Base-by-base conservation (phyloP, 1,140 invertebrate species). In the Conus ventricosus region DNA sequence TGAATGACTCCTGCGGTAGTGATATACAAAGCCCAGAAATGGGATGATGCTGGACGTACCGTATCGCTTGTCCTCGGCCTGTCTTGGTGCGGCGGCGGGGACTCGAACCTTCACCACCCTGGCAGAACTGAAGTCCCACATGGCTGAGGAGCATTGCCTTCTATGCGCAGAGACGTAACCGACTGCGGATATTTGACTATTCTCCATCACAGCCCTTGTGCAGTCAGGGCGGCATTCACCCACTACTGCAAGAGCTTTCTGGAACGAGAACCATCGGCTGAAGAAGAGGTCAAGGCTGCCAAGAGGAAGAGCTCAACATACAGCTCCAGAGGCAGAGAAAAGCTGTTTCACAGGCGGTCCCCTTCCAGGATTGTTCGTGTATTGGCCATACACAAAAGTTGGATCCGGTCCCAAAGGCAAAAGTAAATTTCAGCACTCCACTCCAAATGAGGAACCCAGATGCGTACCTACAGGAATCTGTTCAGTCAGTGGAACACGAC, bases 21-120 rank as follows among this genome's bases (percentile, higher is more conserved):
- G 71, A 20, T 23, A 8, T 13, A n/a, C n/a, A 75, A 20, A 75
- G 39, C 11, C 6, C 39, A 53, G 20, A 6, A 17, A 84, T 84
- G 82, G 82, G 53, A 55, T 84, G 63, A 39, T 88, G 23, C 60
- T 55, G n/a, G 84, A 85, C 60, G 84, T 94, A 60, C 93, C 93
- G 20, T 94, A 92, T 82, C 88, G 92, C 81, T 94, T 94, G 93
- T 90, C 93, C 93, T 27, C 92, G 92, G 83, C 94, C n/a, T n/a
- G n/a, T n/a, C n/a, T n/a, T n/a, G n/a, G n/a, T n/a, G n/a, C n/a
- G n/a, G 93, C 91, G 92, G 93, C n/a, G 89, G 92, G 54, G 80
- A 39, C 83, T 27, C 83, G 91, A 57, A 89, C 88, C 67, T 94
- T 94, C 84, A 75, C 85, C 7, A 91, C 92, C 25, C 83, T 94